These are phyloP conservation scores for Acarapis woodi DNA, from an alignment of 1,140 invertebrate genomes.

Conservation along the genomic window DNA sequence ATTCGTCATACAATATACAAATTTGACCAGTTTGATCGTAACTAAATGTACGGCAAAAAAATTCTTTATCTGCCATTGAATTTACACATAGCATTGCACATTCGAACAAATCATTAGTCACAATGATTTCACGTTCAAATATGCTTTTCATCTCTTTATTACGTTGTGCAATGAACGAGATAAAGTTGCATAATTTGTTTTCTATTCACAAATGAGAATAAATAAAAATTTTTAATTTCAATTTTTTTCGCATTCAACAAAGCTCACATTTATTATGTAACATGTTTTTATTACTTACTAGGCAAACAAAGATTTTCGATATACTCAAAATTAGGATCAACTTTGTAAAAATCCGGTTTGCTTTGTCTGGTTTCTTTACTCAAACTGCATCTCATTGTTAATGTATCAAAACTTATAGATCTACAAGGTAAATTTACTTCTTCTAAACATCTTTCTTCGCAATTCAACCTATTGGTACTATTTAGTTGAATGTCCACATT, in stretches of 20 bases:
- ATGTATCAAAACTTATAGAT: slow-evolving; percentile 46
- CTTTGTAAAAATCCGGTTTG: slow-evolving; percentile 38
- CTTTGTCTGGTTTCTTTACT: slow-evolving; percentile 49
- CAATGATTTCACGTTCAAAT: slow-evolving; percentile 12
- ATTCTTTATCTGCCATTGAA: slow-evolving; percentile 12
- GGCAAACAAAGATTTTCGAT: slow-evolving; percentile 66
- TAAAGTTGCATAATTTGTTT: slow-evolving; percentile 12
- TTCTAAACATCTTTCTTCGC: slow-evolving; percentile 60
- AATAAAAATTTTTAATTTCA: no score
- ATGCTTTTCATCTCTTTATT: slow-evolving; percentile 13
- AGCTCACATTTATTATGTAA: neutral
- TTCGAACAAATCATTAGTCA: slow-evolving; percentile 12
- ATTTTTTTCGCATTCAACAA: neutral
- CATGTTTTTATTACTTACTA: slow-evolving; percentile 23
- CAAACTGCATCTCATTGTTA: slow-evolving; percentile 38
- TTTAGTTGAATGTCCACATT: slow-evolving; percentile 24
- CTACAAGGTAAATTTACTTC: slow-evolving; percentile 49
- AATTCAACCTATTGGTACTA: slow-evolving; percentile 43
- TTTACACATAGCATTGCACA: slow-evolving; percentile 13
- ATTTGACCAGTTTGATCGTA: slow-evolving; percentile 53
- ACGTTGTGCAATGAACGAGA: slow-evolving; percentile 13
- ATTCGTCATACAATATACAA: slow-evolving; percentile 58
- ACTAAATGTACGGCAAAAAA: slow-evolving; percentile 32
- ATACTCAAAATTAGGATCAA: slow-evolving; percentile 59
- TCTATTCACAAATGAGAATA: neutral